Percentiles rank a stretch among this genome's conserved stretches.
Evolutionary conservation across 1,140 invertebrate genomes (phyloP).

Genomic region (Zaprionus lachaisei): DNA sequence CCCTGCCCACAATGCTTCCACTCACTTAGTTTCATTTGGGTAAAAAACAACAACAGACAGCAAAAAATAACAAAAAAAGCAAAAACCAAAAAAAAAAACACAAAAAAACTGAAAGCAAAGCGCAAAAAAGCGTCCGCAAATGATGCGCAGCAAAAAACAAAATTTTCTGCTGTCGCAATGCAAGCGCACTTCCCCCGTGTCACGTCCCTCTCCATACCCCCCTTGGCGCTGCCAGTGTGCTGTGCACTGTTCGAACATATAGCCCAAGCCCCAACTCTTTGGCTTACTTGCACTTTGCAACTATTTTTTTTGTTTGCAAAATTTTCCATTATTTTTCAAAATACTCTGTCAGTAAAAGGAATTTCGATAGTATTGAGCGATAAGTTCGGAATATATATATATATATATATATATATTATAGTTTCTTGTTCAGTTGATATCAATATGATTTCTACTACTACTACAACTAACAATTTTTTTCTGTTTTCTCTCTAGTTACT

Average conservation of each 20-base stretch:
- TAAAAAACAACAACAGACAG: conserved; percentile 48
- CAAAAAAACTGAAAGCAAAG: conserved; percentile 40
- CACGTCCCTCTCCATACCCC: not conserved
- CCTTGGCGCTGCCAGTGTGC: not conserved
- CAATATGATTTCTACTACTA: not conserved
- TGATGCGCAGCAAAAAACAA: conserved; percentile 40
- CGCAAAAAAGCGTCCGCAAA: conserved; percentile 48
- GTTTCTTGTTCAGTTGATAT: not conserved
- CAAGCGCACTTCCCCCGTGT: not conserved
- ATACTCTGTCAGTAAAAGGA: not conserved
- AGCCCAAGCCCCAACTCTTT: conserved; percentile 18
- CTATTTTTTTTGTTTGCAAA: conserved; percentile 51
- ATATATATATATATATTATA: not conserved
- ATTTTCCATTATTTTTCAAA: not conserved
- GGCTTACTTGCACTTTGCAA: conserved; percentile 56
- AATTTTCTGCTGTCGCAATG: conserved; percentile 47
- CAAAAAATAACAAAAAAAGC: conserved; percentile 29
- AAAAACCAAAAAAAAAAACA: conserved; percentile 5
- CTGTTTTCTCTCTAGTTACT: not conserved
- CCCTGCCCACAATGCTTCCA: conserved; percentile 45
- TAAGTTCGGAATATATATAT: too few relatives aligned
- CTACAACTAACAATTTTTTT: not conserved
- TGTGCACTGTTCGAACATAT: not conserved
- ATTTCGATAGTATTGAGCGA: not conserved
- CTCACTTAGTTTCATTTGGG: conserved; percentile 75